Evolutionary conservation across 2,888 invertebrate genomes (phyloP), one percentile per base, ranked within the genome.

Genomic region (Conchocele bisecta): DNA sequence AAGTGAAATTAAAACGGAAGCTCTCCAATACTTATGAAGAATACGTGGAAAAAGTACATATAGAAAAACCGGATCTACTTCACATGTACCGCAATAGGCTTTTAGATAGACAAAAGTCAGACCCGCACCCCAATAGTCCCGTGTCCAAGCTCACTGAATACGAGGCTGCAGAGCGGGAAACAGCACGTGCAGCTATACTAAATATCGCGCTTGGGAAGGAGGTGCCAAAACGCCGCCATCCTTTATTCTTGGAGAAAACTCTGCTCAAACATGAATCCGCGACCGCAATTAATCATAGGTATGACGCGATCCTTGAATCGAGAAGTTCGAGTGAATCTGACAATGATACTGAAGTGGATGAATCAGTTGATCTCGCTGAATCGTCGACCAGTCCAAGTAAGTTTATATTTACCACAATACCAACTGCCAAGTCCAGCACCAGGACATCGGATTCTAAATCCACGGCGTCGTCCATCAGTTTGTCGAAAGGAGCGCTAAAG

Each of bases 341-440:
- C 13, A 46, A 20, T 6, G 28, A 5, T 5, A 20, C 4, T 5
- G 48, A 48, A 5, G 17, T 28, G 15, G 15, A 48, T 29, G 48
- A 48, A 24, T 11, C 11, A 11, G 37, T 13, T 35, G 28, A 48
- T 31, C 13, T 4, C 15, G 5, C 22, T 15, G 31, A 48, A 13
- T 48, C 29, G 28, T n/a, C n/a, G n/a, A n/a, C n/a, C n/a, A n/a
- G n/a, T n/a, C n/a, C n/a, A n/a, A n/a, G n/a, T n/a, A n/a, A n/a
- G n/a, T n/a, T n/a, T 6, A 67, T 73, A 17, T 53, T 75, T 11
- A 68, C 72, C 1, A 76, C 61, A 53, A 76, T 76, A 46, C 75
- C 75, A 17, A 76, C 75, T 0, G 75, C 75, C 7, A 58, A 54
- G 20, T 73, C 73, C 24, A 48, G 48, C 15, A 39, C 24, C 20